Base-by-base conservation (phyloP, 2,797 vertebrate genomes). In the Mus minutoides region DNA sequence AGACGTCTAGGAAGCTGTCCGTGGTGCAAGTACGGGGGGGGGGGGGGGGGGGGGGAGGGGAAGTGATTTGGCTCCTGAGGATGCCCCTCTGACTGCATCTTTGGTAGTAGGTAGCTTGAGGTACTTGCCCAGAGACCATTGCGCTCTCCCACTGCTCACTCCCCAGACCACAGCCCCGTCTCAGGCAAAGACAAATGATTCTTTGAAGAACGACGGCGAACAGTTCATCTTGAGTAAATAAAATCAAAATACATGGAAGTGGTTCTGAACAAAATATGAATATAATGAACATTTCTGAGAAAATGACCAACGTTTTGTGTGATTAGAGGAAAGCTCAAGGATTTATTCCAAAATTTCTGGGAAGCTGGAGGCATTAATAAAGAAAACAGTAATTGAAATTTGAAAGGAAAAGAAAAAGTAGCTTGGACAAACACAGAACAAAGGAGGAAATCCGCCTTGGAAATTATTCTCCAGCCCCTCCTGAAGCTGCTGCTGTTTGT, bases 281-380 rank as follows among this genome's bases (percentile, higher is more conserved):
- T n/a, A 62, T 62, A 86, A 86, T 52, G 37, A 88, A 62, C 40
- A 77, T 84, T 96, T 93, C 85, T 85, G 54, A 94, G 88, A 95
- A 88, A 52, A 54, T 73, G 52, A 62, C 67, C 90, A 91, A 79
- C 3, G 34, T 62, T 94, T 79, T 88, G 56, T 77, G 67, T 92
- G 40, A 79, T 90, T 85, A 92, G 84, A 90, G 76, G 26, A 93
- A 94, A 96, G 40, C 34, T 88, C 76, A 46, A 62, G 34, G 40
- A 78, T 62, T 93, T 75, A 79, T n/a, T 94, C 79, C 89, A 43
- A 94, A 92, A 91, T 96, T 84, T 96, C 75, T 71, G 58, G 62
- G 40, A 96, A 77, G 13, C n/a, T 89, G 73, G 69, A 95, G 62
- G 6, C 37, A 88, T 95, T 89, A 58, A 95, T 76, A 86, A 87